Conservation (phyloP, 2,888 invertebrate species). For the Notocelia uddmanniana region DNA sequence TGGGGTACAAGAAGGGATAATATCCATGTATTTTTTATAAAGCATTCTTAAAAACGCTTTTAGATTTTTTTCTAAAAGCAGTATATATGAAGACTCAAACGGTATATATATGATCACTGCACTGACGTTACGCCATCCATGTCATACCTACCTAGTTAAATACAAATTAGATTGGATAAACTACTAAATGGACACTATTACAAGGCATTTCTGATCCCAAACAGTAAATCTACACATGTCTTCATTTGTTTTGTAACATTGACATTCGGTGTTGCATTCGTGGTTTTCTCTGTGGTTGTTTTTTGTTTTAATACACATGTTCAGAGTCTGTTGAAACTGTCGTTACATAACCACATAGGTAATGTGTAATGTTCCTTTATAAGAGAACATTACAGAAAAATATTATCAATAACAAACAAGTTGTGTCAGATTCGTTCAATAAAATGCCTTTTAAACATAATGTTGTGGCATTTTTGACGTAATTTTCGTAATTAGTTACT, state of each 20-base stretch:
- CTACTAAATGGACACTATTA: background rate
- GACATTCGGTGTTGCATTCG: conserved; percentile 32
- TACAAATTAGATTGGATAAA: background rate
- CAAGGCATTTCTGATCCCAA: background rate
- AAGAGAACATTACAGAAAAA: background rate
- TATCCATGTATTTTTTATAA: too few relatives aligned
- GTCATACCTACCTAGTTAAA: too few relatives aligned
- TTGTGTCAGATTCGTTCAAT: background rate
- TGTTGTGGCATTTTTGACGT: background rate
- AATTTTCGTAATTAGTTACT: conserved; percentile 3
- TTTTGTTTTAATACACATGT: conserved; percentile 8
- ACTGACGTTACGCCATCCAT: too few relatives aligned
- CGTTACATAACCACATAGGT: background rate
- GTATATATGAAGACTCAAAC: too few relatives aligned
- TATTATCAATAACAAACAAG: background rate
- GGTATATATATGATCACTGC: too few relatives aligned
- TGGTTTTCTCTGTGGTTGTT: background rate
- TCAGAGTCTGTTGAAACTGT: conserved; percentile 11
- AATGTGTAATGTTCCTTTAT: background rate
- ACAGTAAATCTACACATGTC: conserved; percentile 5
- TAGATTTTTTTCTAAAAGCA: too few relatives aligned
- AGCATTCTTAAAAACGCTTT: too few relatives aligned
- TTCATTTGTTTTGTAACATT: conserved; percentile 44
- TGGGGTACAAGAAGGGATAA: too few relatives aligned
- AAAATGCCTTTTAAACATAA: background rate